Percentiles rank a stretch among this genome's conserved stretches.
Conservation (phyloP, 2,888 invertebrate species). For the Nomada ruficornis region DNA sequence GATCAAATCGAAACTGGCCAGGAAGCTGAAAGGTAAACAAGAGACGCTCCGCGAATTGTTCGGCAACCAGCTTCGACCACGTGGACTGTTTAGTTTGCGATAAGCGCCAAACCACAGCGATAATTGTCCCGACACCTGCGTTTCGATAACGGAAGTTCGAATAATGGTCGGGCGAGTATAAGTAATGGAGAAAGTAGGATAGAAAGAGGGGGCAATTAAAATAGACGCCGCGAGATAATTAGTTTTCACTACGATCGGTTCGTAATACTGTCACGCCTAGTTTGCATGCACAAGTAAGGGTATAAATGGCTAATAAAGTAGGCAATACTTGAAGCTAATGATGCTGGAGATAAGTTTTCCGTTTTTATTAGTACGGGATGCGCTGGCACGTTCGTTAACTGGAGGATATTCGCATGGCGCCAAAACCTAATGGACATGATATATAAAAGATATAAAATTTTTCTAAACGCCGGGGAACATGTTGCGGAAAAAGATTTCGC, state of each 20-base stretch:
- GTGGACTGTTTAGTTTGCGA: conserved; percentile 10
- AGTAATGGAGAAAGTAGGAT: too few relatives aligned
- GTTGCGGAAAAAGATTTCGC: neutral
- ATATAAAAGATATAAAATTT: neutral
- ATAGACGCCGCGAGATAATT: neutral
- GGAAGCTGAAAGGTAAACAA: conserved; percentile 41
- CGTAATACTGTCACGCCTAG: neutral
- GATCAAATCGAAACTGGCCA: conserved; percentile 38
- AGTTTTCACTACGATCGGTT: neutral
- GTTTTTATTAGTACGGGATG: neutral
- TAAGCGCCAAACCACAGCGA: conserved; percentile 3
- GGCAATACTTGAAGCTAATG: neutral
- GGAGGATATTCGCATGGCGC: neutral
- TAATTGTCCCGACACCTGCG: conserved; percentile 3
- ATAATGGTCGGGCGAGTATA: too few relatives aligned
- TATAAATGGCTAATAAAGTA: neutral
- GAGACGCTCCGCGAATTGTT: conserved; percentile 30
- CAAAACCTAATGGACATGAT: too few relatives aligned
- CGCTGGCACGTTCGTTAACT: neutral
- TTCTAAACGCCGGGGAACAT: neutral
- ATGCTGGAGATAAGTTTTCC: neutral
- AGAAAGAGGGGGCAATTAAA: neutral
- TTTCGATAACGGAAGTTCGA: neutral
- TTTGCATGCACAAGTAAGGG: neutral
- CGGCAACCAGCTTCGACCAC: conserved; percentile 20